Evolutionary conservation across 2,888 invertebrate species (phyloP), one percentile per base, ranked within the genome.

Genomic region (Pristionchus entomophagus): DNA sequence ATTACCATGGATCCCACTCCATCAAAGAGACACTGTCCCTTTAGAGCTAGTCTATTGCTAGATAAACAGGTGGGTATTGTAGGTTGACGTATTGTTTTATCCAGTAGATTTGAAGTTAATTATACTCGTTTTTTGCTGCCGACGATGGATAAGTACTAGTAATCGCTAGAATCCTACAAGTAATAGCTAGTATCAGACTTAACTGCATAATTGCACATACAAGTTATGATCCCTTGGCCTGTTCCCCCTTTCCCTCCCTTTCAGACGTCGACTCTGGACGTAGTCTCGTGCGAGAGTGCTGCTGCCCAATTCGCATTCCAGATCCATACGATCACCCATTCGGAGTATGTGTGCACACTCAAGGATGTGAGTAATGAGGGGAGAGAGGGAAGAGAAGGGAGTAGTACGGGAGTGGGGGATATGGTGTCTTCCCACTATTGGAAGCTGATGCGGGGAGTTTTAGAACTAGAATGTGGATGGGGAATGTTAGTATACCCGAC

Each of bases 21-120:
- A 2, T 86, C 89, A 10, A 93, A 93, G 87, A 69, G 88, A n/a
- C 56, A 86, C 14, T 93, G 93, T 77, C 92, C 93, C 10, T 91
- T 93, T 81, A 84, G 87, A 26, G 92, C 89, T 8, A 89, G 88
- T 65, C 59, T 92, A 12, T 65, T 88, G 26, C 86, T 90, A 86
- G 91, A 92, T 87, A 90, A 89, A 82, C 87, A 87, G 85, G 90
- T 88, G 35, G 49, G 84, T 1, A 38, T 41, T 22, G n/a, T 10
- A 22, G n/a, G n/a, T n/a, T n/a, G 10, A 32, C 22, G n/a, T 26
- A 53, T 81, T 51, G 26, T 19, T 41, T 35, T 26, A 62, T 83
- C 14, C 26, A n/a, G n/a, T n/a, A n/a, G n/a, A n/a, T n/a, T n/a
- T n/a, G n/a, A n/a, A n/a, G n/a, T n/a, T n/a, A n/a, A n/a, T n/a